These are phyloP conservation scores for Caenorhabditis tropicalis DNA, from an alignment of 1,140 invertebrate species.

Conservation along the genomic window DNA sequence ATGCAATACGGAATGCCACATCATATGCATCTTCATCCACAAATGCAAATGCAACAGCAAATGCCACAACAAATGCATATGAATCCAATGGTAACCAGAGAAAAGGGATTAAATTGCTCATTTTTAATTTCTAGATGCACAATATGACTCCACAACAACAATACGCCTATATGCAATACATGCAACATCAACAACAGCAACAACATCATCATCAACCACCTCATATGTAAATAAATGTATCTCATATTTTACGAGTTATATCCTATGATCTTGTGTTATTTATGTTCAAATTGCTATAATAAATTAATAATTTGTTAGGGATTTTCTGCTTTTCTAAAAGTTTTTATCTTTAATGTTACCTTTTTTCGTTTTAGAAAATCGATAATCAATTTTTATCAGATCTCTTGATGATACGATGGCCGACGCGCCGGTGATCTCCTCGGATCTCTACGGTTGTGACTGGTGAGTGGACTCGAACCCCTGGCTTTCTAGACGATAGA, in stretches of 20 bases:
- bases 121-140: neutral
- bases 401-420: neutral
- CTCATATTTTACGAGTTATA: too few species aligned
- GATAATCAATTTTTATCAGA: too few species aligned
- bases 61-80: neutral
- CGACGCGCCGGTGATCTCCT: neutral
- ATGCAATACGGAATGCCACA: neutral
- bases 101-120: neutral
- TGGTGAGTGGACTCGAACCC: too few species aligned
- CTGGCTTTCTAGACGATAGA: too few species aligned
- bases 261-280: too few species aligned
- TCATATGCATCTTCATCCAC: slow-evolving; percentile 11
- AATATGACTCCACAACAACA: slow-evolving; percentile 5
- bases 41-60: neutral
- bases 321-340: too few species aligned
- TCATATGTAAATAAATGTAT: neutral
- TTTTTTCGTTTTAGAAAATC: too few species aligned
- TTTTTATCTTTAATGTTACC: too few species aligned
- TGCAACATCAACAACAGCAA: neutral
- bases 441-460: slow-evolving; percentile 31
- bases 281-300: too few species aligned
- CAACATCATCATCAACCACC: slow-evolving; percentile 18
- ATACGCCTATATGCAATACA: neutral
- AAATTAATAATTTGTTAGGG: too few species aligned
- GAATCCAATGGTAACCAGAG: neutral